Evolutionary conservation across 1,140 invertebrate genomes (phyloP).

Genomic region (Trachelipus rathkii): DNA sequence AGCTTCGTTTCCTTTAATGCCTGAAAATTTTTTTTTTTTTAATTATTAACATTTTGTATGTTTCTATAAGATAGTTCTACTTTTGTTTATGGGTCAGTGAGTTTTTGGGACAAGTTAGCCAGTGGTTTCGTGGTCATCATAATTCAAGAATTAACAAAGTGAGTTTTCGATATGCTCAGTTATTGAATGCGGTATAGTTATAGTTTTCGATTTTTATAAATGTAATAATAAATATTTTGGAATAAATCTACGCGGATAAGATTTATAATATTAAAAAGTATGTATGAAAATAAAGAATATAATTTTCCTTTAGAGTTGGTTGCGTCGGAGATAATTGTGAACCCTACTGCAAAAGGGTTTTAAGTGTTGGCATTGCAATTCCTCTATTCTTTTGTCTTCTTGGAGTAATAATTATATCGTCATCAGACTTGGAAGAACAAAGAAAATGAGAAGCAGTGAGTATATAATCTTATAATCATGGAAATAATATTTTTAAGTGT

Average conservation of each 20-base stretch:
- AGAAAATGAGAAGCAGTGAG: neutral
- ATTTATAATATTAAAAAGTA: neutral
- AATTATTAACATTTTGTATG: no score
- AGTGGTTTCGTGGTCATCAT: conserved; percentile 58
- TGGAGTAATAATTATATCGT: neutral
- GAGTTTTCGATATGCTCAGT: conserved; percentile 41
- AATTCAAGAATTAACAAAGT: no score
- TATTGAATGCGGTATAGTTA: neutral
- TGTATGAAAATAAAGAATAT: neutral
- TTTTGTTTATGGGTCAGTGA: conserved; percentile 62
- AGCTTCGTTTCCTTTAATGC: no score
- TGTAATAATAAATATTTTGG: neutral
- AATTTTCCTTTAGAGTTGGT: neutral
- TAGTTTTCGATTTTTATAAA: neutral
- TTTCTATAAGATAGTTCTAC: conserved; percentile 55
- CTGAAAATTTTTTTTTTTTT: no score
- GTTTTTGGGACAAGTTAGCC: conserved; percentile 60
- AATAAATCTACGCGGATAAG: neutral
- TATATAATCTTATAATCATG: no score
- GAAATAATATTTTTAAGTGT: no score
- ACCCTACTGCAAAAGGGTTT: neutral
- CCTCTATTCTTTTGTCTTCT: neutral
- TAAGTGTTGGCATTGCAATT: neutral
- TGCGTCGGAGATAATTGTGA: no score
- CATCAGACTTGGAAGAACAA: neutral